phyloP scores from a whole-genome alignment of 1,140 invertebrate species.

The Ceratitis capitata region DNA sequence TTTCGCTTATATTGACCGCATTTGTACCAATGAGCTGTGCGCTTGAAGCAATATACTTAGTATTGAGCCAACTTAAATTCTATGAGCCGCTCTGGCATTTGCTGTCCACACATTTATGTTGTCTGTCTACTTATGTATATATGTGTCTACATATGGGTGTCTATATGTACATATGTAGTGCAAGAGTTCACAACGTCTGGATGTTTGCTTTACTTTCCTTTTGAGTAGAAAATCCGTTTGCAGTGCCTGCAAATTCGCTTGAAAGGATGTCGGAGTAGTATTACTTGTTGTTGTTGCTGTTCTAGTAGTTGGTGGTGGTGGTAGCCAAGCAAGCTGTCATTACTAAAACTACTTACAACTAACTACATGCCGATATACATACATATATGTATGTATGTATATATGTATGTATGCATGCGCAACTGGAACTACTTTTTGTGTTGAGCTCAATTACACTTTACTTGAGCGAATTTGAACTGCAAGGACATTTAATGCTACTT shows the following conservation, averaged over 20 bases:
- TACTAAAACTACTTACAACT: not conserved
- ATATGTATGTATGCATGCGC: not conserved
- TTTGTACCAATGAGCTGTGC: not conserved
- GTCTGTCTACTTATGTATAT: not conserved
- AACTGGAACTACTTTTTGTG: too few relatives aligned
- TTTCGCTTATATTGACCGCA: not conserved
- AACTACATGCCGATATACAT: not conserved
- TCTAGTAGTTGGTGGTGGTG: too few relatives aligned
- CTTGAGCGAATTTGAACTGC: not conserved
- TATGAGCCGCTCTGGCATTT: not conserved
- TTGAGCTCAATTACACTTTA: not conserved
- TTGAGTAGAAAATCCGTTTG: conserved; percentile 30
- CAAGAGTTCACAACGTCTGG: not conserved
- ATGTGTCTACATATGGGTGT: not conserved
- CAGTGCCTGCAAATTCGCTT: conserved; percentile 5
- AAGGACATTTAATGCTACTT: not conserved
- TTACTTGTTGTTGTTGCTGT: not conserved
- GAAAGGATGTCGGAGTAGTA: not conserved
- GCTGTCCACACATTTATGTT: not conserved
- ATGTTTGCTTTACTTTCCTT: not conserved
- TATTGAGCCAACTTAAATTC: conserved; percentile 1
- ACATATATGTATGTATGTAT: not conserved
- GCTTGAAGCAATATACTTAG: not conserved
- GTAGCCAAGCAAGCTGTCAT: too few relatives aligned
- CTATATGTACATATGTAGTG: too few relatives aligned